A percentile compares a stretch with the other conserved stretches of the same genome.
phyloP scores from a whole-genome alignment of 1,140 invertebrate species.

The Aporrectodea caliginosa region DNA sequence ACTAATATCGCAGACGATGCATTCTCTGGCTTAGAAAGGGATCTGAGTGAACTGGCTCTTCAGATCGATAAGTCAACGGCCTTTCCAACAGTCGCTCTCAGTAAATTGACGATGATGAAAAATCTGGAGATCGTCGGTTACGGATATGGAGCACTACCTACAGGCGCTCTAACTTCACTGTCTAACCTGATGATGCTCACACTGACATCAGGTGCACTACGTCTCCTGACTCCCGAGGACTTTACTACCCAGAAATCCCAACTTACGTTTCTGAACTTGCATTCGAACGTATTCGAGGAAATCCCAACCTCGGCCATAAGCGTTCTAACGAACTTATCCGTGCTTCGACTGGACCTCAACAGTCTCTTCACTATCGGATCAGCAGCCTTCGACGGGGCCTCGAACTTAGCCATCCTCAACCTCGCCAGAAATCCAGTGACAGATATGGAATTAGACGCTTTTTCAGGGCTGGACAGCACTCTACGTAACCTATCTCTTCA shows the following conservation, averaged over 20 bases:
- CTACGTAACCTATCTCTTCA: not conserved
- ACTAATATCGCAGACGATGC: not conserved
- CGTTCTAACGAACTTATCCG: not conserved
- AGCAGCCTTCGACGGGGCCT: not conserved
- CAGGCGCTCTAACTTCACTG: not conserved
- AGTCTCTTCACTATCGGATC: not conserved
- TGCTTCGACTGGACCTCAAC: not conserved
- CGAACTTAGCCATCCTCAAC: not conserved
- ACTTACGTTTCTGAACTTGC: not conserved
- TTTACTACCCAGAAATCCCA: not conserved
- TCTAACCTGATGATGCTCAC: constrained; percentile 10
- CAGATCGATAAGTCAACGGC: not conserved
- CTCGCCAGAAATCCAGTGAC: not conserved
- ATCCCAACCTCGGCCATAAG: not conserved
- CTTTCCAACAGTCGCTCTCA: not conserved
- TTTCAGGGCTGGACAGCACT: not conserved
- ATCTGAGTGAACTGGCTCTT: not conserved
- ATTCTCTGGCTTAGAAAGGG: not conserved
- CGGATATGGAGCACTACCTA: not conserved
- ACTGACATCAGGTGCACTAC: not conserved
- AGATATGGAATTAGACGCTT: not conserved
- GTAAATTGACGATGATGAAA: not conserved
- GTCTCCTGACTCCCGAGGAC: not conserved
- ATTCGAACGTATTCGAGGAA: not conserved
- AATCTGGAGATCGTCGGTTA: not conserved